A percentile compares a stretch with the other conserved stretches of the same genome.
These are phyloP conservation scores for Agrilus biguttatus DNA, from an alignment of 2,888 invertebrate genomes.

Conservation along the genomic window DNA sequence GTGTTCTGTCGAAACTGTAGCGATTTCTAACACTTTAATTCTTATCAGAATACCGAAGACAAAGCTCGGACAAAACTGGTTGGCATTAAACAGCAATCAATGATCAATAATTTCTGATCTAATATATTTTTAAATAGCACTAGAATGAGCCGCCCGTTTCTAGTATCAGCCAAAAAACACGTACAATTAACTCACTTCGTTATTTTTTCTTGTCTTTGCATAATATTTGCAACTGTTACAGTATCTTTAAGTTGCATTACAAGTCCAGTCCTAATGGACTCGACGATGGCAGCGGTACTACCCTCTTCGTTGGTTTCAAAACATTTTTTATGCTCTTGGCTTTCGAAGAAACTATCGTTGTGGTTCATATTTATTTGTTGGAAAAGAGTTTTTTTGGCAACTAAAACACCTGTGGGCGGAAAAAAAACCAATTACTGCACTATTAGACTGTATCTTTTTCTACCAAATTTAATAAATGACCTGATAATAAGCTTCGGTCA, in stretches of 20 bases:
- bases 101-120: too few species aligned
- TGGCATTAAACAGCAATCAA: too few species aligned
- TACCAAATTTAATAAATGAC: too few species aligned
- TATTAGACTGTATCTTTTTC: too few species aligned
- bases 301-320: constrained; percentile 58
- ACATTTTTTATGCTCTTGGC: constrained; percentile 31
- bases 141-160: too few species aligned
- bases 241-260: constrained; percentile 76
- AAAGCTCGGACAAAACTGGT: too few species aligned
- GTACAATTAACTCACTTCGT: constrained; percentile 43
- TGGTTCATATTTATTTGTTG: constrained; percentile 29
- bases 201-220: constrained; percentile 55
- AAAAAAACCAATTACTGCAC: too few species aligned
- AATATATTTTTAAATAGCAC: too few species aligned
- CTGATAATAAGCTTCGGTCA: too few species aligned
- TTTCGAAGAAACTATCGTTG: constrained; percentile 27
- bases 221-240: constrained; percentile 58
- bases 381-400: constrained; percentile 46
- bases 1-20: too few species aligned
- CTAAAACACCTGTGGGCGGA: constrained; percentile 37
- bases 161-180: neutral
- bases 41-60: too few species aligned
- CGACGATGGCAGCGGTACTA: constrained; percentile 62
- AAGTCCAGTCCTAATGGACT: constrained; percentile 70
- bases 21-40: too few species aligned